Base-by-base conservation (phyloP, 2,888 invertebrate species). In the Eupithecia centaureata region DNA sequence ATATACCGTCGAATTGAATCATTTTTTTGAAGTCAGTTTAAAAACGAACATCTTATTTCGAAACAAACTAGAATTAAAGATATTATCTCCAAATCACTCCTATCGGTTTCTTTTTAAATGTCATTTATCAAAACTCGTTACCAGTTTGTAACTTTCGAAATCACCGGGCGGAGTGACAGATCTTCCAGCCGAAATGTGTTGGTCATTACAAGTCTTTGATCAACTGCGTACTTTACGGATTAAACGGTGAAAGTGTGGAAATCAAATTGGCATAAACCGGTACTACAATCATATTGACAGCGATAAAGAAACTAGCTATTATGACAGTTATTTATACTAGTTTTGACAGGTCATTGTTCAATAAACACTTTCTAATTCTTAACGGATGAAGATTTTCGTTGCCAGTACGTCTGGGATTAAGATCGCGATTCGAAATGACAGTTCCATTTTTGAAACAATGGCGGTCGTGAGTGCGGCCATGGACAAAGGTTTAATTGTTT, bases 261-360 rank as follows among this genome's bases (percentile, higher is more conserved):
- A 70, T 35, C 56, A 63, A 71, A 61, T 65, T 68, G 42, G 68
- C 68, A 15, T 63, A 62, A 63, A 68, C 74, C 61, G 70, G 72
- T 66, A 13, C 27, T 27, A 51, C 65, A 69, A 67, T 69, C 63
- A 54, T 63, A 66, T 60, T 68, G 58, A 68, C 61, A 64, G 52
- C 61, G 42, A 67, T 71, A 61, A 30, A 61, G 38, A 58, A 35
- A 38, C 56, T 61, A 64, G 52, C 60, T 59, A 63, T 63, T 70
- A 61, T 73, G 75, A 75, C 73, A 70, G 64, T 62, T 71, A 63
- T 63, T 65, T 42, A 60, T 67, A 60, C 63, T 38, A 33, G 62
- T 60, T 69, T 22, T 73, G 76, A 75, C 75, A 75, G 72, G 67
- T 73, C 58, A 73, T 74, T 74, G 73, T 76, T 69, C 62, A 71